These are phyloP conservation scores for Poecilus cupreus DNA, from an alignment of 2,888 invertebrate species.

Conservation along the genomic window DNA sequence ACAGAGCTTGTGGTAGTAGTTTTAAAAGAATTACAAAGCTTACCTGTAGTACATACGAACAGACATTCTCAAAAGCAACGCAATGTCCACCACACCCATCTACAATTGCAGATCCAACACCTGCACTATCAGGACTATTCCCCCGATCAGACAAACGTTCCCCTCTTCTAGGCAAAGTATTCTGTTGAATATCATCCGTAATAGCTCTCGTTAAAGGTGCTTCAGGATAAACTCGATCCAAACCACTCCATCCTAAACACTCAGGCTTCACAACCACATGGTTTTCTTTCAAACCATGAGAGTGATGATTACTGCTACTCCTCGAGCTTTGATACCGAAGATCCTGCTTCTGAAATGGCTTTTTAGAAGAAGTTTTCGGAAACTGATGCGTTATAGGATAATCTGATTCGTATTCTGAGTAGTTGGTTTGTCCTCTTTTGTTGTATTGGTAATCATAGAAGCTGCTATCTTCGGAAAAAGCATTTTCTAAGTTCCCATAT, in stretches of 20 bases:
- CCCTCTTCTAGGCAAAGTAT: constrained; percentile 27
- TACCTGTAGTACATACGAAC: constrained; percentile 82
- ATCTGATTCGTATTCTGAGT: constrained; percentile 52
- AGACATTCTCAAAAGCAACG: constrained; percentile 82
- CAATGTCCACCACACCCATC: constrained; percentile 83
- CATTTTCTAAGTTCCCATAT: constrained; percentile 11
- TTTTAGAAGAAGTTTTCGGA: not conserved
- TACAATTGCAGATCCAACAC: constrained; percentile 74
- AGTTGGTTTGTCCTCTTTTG: not conserved
- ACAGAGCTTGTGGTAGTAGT: too few species aligned
- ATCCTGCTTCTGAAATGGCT: constrained; percentile 49
- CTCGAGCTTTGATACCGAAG: constrained; percentile 39
- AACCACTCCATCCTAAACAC: not conserved
- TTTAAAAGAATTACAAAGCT: constrained; percentile 57
- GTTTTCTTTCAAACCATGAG: constrained; percentile 42
- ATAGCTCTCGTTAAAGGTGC: constrained; percentile 40
- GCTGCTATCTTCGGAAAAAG: constrained; percentile 40
- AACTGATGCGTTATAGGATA: constrained; percentile 46
- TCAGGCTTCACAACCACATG: constrained; percentile 47
- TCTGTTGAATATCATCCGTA: constrained; percentile 37
- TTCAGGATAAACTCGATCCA: constrained; percentile 55
- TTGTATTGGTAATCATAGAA: constrained; percentile 53
- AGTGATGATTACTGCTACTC: constrained; percentile 6
- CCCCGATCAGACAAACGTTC: constrained; percentile 67
- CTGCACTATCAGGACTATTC: constrained; percentile 70